Conservation (phyloP, 92 coral and sea anemone genomes). For the Metridium senile region DNA sequence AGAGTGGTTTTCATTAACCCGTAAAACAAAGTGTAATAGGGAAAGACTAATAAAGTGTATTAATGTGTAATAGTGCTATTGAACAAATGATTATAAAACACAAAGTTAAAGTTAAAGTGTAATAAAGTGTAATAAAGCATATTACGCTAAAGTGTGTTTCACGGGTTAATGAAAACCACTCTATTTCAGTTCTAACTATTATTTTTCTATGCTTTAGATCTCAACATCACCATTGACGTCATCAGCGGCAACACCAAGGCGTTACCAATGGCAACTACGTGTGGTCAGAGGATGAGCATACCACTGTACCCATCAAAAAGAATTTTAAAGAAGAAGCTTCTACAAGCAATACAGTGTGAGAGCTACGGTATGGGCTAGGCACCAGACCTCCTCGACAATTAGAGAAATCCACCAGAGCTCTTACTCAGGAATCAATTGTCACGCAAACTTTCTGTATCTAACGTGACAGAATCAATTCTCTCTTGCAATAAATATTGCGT, state of each 20-base stretch:
- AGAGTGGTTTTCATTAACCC: too few species aligned
- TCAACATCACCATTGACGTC: constrained; percentile 83
- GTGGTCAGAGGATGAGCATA: constrained; percentile 97
- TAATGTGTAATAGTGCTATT: too few species aligned
- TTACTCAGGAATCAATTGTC: not conserved
- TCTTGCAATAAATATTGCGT: too few species aligned
- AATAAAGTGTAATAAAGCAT: too few species aligned
- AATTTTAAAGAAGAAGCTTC: constrained; percentile 78
- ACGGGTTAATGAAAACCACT: too few species aligned
- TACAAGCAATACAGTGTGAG: constrained; percentile 94
- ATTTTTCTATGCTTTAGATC: constrained; percentile 35
- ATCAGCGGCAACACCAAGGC: constrained; percentile 91
- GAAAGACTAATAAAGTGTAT: too few species aligned
- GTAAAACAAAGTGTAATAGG: too few species aligned
- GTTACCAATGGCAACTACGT: constrained; percentile 97
- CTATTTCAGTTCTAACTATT: not conserved
- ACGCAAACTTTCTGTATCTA: too few species aligned
- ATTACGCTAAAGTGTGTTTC: too few species aligned
- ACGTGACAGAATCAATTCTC: too few species aligned
- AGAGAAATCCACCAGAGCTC: constrained; percentile 5
- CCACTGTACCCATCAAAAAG: constrained; percentile 89
- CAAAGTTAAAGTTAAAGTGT: too few species aligned
- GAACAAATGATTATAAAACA: too few species aligned
- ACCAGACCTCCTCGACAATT: not conserved
- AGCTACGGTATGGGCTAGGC: constrained; percentile 84